Evolutionary conservation across 2,113 vertebrate species (phyloP).

Genomic region (Megalops atlanticus): DNA sequence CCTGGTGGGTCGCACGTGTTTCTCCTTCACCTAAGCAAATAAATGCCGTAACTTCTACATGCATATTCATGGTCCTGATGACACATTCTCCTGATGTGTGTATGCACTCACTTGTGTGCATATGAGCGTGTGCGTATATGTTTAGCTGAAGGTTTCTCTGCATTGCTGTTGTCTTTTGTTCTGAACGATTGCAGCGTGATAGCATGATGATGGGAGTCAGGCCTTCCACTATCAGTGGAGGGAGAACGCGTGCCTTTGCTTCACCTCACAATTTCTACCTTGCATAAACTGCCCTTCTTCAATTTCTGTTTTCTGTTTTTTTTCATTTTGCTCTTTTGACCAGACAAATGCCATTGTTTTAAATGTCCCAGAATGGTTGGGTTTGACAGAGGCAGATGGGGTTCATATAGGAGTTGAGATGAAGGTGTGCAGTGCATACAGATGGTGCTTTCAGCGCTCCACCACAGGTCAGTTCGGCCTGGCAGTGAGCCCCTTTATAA

Average conservation of each 20-base stretch:
- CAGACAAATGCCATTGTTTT: background rate
- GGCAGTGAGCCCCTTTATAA: background rate
- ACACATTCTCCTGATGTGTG: conserved; percentile 8
- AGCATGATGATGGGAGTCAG: background rate
- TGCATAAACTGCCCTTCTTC: no score
- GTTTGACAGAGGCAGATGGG: no score
- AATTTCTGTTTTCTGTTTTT: no score
- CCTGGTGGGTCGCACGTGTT: background rate
- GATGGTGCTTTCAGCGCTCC: no score
- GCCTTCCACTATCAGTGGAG: background rate
- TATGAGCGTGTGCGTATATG: no score
- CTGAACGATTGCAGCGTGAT: background rate
- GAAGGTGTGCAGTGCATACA: background rate
- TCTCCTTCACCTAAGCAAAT: background rate
- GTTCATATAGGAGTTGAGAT: background rate
- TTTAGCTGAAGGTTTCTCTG: no score
- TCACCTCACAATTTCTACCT: background rate
- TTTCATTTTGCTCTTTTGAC: no score
- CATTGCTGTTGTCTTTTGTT: no score
- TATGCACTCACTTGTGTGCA: background rate
- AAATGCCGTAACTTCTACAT: background rate
- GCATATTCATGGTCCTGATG: background rate
- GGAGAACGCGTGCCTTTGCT: no score
- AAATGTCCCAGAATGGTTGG: no score
- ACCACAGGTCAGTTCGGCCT: background rate